Evolutionary conservation across 2,888 invertebrate genomes (phyloP).

Genomic region (Brachyopa scutellaris): DNA sequence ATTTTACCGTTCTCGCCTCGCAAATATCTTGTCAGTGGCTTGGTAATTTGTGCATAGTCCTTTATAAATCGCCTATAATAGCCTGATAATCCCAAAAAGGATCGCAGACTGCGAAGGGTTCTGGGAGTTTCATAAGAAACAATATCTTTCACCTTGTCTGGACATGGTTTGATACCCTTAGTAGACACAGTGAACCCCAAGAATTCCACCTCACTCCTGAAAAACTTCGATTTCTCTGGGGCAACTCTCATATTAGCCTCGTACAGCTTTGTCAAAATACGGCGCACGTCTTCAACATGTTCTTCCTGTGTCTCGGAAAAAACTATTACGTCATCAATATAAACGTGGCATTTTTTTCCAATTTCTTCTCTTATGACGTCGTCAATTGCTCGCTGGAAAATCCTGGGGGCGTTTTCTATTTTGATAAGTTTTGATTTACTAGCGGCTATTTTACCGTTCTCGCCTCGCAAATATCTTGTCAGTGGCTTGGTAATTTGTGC

Average conservation of each 20-base stretch:
- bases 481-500: no score
- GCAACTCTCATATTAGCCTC: conserved; percentile 43
- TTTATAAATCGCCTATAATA: no score
- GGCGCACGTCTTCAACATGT: conserved; percentile 21
- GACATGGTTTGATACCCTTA: conserved; percentile 61
- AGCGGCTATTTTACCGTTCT: no score
- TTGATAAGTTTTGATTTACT: no score
- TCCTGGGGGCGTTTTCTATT: no score
- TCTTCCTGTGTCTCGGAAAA: conserved; percentile 12
- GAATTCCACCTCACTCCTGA: conserved; percentile 75
- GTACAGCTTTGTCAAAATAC: conserved; percentile 15
- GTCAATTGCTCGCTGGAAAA: conserved; percentile 8
- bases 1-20: no score
- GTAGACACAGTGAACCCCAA: conserved; percentile 76
- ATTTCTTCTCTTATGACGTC: conserved; percentile 7
- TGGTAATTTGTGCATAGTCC: no score
- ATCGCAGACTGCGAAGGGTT: conserved; percentile 22
- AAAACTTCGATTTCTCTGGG: conserved; percentile 70
- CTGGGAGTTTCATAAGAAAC: conserved; percentile 16
- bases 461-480: no score
- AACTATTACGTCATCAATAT: conserved; percentile 30
- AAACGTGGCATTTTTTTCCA: conserved; percentile 16
- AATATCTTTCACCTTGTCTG: conserved; percentile 26
- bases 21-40: no score
- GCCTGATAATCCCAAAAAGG: no score